Conservation (phyloP, 2,888 invertebrate species). For the Drosophila picticornis region DNA sequence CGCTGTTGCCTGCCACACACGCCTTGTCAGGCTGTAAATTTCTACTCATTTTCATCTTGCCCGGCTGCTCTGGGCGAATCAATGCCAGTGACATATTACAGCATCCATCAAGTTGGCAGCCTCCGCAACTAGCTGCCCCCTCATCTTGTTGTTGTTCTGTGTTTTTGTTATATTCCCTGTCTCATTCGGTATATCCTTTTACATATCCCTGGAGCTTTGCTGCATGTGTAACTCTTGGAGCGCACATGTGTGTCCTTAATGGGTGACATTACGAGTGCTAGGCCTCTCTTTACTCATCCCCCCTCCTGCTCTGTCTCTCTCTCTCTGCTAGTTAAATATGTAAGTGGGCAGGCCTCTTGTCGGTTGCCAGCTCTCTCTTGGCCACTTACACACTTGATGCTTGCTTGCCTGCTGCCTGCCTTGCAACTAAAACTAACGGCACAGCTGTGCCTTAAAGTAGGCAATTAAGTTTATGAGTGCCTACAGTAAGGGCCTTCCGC, state of each 20-base stretch:
- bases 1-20: slow-evolving; percentile 1
- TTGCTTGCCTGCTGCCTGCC: slow-evolving; percentile 23
- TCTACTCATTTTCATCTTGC: not conserved
- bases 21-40: slow-evolving; percentile 21
- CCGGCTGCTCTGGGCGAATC: slow-evolving; percentile 59
- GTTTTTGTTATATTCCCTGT: slow-evolving; percentile 26
- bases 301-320: not conserved
- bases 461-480: slow-evolving; percentile 76
- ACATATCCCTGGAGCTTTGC: slow-evolving; percentile 71
- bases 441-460: slow-evolving; percentile 72
- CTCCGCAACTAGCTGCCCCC: slow-evolving; percentile 4
- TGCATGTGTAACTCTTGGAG: slow-evolving; percentile 26
- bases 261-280: slow-evolving; percentile 68
- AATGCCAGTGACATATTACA: slow-evolving; percentile 80
- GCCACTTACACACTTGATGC: slow-evolving; percentile 10
- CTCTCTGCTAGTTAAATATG: slow-evolving; percentile 25
- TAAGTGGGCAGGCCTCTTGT: slow-evolving; percentile 15
- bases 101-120: slow-evolving; percentile 75
- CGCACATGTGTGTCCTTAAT: slow-evolving; percentile 65
- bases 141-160: slow-evolving; percentile 38
- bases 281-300: not conserved
- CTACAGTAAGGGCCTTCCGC: slow-evolving; percentile 38
- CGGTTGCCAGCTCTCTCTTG: not conserved
- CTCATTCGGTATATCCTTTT: slow-evolving; percentile 57
- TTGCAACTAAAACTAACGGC: slow-evolving; percentile 58